Conservation (phyloP, 2,888 invertebrate species). For the Megalurothrips usitatus region DNA sequence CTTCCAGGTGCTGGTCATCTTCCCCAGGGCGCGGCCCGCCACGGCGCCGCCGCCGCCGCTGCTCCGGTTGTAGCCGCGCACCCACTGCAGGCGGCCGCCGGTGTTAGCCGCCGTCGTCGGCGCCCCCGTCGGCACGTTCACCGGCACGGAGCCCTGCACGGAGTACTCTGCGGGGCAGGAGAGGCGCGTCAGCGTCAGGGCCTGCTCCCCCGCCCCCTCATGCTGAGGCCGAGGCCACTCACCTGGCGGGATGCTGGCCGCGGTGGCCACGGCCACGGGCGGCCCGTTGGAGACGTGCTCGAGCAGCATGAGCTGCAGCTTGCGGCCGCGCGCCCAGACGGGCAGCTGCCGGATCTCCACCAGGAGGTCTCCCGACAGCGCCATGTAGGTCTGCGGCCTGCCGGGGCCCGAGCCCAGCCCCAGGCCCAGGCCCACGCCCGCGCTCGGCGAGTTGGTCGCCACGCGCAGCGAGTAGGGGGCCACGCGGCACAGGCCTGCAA, state of each 20-base stretch:
- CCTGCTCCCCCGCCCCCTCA: not conserved
- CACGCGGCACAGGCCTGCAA: not conserved
- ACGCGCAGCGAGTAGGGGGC: not conserved
- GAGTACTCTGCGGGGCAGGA: not conserved
- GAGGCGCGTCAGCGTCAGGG: not conserved
- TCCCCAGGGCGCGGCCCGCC: slow-evolving; percentile 3
- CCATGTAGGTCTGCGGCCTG: not conserved
- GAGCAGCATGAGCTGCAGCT: not conserved
- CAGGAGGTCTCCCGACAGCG: not conserved
- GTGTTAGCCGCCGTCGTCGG: slow-evolving; percentile 4
- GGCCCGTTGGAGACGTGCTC: slow-evolving; percentile 2
- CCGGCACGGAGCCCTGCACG: not conserved
- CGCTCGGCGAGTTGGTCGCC: not conserved
- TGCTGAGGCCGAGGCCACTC: not conserved
- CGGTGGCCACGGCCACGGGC: not conserved
- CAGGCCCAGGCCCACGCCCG: not conserved
- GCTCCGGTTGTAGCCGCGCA: slow-evolving; percentile 11
- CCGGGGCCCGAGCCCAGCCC: slow-evolving; percentile 9
- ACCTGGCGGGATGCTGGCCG: not conserved
- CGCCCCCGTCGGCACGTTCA: not conserved
- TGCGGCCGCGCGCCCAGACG: not conserved
- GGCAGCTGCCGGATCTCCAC: slow-evolving; percentile 13
- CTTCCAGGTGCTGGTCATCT: slow-evolving; percentile 7
- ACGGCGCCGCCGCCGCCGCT: not conserved
- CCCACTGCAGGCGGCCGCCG: slow-evolving; percentile 17